A percentile compares a stretch with the other conserved stretches of the same genome.
These are phyloP conservation scores for Polyergus mexicanus DNA, from an alignment of 1,140 invertebrate genomes.

Conservation along the genomic window DNA sequence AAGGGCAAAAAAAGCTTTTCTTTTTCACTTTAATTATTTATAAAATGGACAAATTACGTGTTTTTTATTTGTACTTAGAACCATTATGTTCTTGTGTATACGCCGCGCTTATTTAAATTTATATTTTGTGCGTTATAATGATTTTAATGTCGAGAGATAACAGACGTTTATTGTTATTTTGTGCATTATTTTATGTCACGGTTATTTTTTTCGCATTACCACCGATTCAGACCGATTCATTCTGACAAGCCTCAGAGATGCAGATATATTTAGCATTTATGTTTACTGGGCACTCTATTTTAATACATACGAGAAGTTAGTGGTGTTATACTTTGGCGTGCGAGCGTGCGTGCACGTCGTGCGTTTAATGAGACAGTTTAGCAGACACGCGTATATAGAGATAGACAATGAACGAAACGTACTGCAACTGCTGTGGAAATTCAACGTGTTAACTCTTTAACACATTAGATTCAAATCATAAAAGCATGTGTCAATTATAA, in stretches of 20 bases:
- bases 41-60: background rate
- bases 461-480: background rate
- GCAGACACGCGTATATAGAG: conserved; percentile 17
- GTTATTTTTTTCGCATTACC: conserved; percentile 53
- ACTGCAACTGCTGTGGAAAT: conserved; percentile 15
- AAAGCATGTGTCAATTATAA: background rate
- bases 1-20: background rate
- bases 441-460: conserved; percentile 4
- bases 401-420: conserved; percentile 8
- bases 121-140: background rate
- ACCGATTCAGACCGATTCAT: conserved; percentile 64
- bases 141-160: background rate
- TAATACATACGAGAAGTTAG: conserved; percentile 62
- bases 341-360: conserved; percentile 1
- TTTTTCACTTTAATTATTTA: conserved; percentile 28
- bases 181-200: conserved; percentile 28
- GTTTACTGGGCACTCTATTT: conserved; percentile 74
- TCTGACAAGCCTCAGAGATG: conserved; percentile 59
- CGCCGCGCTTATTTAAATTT: background rate
- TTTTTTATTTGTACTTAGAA: background rate
- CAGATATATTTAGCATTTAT: conserved; percentile 75
- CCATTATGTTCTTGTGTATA: background rate
- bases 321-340: conserved; percentile 53
- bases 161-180: background rate
- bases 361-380: conserved; percentile 9